phyloP scores from a whole-genome alignment of 2,797 vertebrate species.

The Saxicola maurus region DNA sequence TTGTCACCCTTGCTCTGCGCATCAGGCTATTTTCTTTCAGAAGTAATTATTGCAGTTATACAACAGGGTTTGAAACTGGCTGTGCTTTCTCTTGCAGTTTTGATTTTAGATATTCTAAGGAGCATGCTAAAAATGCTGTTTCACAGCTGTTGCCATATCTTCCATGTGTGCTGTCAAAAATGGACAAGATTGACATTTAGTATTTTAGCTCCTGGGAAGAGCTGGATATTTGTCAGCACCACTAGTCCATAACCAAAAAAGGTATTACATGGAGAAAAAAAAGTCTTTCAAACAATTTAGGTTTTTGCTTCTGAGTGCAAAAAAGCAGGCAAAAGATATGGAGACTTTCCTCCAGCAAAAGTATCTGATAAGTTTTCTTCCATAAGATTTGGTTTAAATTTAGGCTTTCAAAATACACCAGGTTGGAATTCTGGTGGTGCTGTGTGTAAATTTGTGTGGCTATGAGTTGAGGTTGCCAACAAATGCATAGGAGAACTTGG shows the following conservation, averaged over 20 bases:
- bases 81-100: neutral
- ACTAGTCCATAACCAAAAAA: conserved; percentile 14
- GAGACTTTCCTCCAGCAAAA: neutral
- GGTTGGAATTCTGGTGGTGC: neutral
- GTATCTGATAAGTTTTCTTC: neutral
- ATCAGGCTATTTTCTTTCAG: neutral
- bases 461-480: neutral
- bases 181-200: neutral
- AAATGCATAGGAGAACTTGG: neutral
- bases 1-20: neutral
- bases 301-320: neutral
- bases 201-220: neutral
- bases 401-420: neutral
- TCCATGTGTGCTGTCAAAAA: neutral
- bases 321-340: neutral
- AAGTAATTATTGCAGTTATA: neutral
- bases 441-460: neutral
- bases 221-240: neutral
- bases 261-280: neutral
- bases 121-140: neutral
- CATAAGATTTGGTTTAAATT: neutral
- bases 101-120: neutral
- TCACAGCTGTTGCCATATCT: neutral
- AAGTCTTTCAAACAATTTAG: neutral
- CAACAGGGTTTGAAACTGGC: neutral